These are phyloP conservation scores for Hypsibius dujardini DNA, from an alignment of 1,140 invertebrate species.

Conservation along the genomic window DNA sequence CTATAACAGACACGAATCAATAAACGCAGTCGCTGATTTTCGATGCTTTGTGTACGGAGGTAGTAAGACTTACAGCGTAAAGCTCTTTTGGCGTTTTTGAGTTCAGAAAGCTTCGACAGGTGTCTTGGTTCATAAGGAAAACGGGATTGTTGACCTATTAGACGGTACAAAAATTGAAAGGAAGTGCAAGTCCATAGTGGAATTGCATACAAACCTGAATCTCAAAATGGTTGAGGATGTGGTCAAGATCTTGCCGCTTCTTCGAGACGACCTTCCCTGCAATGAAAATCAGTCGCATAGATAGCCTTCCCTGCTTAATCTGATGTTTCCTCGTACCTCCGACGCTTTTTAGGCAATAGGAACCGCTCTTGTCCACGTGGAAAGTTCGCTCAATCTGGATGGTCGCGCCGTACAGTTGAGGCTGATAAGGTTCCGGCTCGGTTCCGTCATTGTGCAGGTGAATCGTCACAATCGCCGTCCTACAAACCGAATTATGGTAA, in stretches of 20 bases:
- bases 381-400: neutral
- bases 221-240: neutral
- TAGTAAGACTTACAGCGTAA: neutral
- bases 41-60: neutral
- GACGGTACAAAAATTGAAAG: neutral
- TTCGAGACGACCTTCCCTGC: slow-evolving; percentile 9
- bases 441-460: slow-evolving; percentile 10
- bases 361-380: slow-evolving; percentile 2
- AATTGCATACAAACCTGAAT: neutral
- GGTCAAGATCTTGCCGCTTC: slow-evolving; percentile 1
- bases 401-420: neutral
- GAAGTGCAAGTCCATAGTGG: neutral
- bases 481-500: neutral
- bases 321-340: neutral
- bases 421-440: neutral
- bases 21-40: neutral
- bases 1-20: neutral
- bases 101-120: slow-evolving; percentile 13
- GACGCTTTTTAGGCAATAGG: slow-evolving; percentile 7
- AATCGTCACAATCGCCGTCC: neutral
- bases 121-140: slow-evolving; percentile 16
- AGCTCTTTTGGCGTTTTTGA: slow-evolving; percentile 4
- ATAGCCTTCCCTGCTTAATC: neutral
- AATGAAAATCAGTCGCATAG: neutral
- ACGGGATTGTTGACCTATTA: slow-evolving; percentile 6